Conservation (phyloP, 1,140 invertebrate species). For the Halesus radiatus region DNA sequence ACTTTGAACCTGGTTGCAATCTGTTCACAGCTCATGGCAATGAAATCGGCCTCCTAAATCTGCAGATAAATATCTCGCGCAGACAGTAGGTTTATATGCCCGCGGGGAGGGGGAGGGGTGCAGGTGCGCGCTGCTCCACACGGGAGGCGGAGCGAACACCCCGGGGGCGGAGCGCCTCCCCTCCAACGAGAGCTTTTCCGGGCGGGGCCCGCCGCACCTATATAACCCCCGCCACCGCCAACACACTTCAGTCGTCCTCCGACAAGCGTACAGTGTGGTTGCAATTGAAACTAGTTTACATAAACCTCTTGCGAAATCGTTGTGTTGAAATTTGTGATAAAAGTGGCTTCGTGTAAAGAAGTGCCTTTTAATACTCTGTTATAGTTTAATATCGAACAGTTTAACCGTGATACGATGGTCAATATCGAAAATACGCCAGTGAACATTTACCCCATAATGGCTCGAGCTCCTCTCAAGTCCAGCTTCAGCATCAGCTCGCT, state of each 20-base stretch:
- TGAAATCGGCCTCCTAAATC: not conserved
- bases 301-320: slow-evolving; percentile 4
- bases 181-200: not conserved
- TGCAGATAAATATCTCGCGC: not conserved
- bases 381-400: slow-evolving; percentile 17
- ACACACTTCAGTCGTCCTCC: slow-evolving; percentile 35
- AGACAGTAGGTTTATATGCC: not conserved
- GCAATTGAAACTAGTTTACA: slow-evolving; percentile 11
- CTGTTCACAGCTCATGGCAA: not conserved
- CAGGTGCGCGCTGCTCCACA: not conserved
- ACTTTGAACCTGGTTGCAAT: not conserved
- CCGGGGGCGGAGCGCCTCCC: slow-evolving; percentile 16
- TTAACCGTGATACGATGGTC: slow-evolving; percentile 54
- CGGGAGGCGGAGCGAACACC: slow-evolving; percentile 1
- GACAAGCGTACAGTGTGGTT: slow-evolving; percentile 14
- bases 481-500: slow-evolving; percentile 82
- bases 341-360: slow-evolving; percentile 17
- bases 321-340: slow-evolving; percentile 37
- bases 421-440: slow-evolving; percentile 60
- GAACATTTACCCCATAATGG: slow-evolving; percentile 69
- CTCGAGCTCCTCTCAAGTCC: slow-evolving; percentile 75
- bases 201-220: slow-evolving; percentile 36
- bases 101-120: not conserved
- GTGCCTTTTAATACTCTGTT: slow-evolving; percentile 1
- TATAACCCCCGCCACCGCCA: slow-evolving; percentile 51